Percentiles rank a stretch among this genome's conserved stretches.
Conservation (phyloP, 53 echinoderm and acorn worm genomes). For the Antedon mediterranea region DNA sequence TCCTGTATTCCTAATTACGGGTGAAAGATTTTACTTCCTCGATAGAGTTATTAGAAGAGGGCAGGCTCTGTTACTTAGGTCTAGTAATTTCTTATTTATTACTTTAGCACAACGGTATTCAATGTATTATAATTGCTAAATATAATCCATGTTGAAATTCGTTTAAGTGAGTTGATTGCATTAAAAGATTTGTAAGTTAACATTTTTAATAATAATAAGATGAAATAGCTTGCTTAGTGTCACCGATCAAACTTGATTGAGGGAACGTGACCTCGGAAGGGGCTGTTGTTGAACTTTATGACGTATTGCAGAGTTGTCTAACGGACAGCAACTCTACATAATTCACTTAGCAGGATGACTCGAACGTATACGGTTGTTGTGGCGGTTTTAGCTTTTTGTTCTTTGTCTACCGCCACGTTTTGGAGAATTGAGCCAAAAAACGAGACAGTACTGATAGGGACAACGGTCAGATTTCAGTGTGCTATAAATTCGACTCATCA, state of each 20-base stretch:
- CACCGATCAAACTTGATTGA: neutral
- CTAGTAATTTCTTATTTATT: too few species aligned
- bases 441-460: constrained; percentile 22
- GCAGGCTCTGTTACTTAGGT: too few species aligned
- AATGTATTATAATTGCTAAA: too few species aligned
- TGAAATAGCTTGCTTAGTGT: neutral
- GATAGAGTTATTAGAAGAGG: neutral
- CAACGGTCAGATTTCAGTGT: constrained; percentile 32
- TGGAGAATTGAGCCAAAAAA: neutral
- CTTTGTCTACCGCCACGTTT: neutral
- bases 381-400: neutral
- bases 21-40: neutral
- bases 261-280: neutral
- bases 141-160: too few species aligned
- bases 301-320: neutral
- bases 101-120: too few species aligned
- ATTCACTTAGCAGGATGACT: neutral
- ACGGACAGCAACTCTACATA: neutral
- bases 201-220: too few species aligned
- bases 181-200: too few species aligned
- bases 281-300: neutral
- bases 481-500: constrained; percentile 9
- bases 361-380: neutral
- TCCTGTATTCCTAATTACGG: neutral
- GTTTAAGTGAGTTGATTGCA: too few species aligned